These are phyloP conservation scores for Thamnophis elegans DNA, from an alignment of 2,797 vertebrate species.

Conservation along the genomic window DNA sequence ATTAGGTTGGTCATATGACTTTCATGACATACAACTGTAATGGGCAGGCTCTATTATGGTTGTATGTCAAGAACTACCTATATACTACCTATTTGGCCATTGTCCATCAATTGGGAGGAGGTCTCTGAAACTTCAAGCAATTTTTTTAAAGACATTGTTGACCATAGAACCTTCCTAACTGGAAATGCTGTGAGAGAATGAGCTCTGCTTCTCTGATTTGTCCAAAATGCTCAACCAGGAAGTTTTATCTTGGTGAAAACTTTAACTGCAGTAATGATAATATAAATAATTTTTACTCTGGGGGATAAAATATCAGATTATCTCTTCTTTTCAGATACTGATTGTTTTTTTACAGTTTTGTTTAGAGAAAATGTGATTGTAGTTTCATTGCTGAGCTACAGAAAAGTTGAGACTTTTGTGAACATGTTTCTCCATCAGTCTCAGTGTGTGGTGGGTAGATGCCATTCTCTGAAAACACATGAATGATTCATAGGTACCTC, in stretches of 20 bases:
- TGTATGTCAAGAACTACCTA: not conserved
- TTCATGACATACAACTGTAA: not conserved
- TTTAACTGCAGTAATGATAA: rapidly evolving
- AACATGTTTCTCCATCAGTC: not conserved
- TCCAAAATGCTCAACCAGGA: not conserved
- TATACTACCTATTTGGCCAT: not conserved
- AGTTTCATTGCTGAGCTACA: rapidly evolving
- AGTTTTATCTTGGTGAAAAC: rapidly evolving
- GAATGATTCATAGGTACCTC: rapidly evolving
- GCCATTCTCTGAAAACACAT: not conserved
- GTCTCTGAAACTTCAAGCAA: not conserved
- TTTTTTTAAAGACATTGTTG: not conserved
- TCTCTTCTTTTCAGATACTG: not conserved
- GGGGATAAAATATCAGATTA: not conserved
- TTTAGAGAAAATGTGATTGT: not conserved
- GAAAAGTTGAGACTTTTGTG: conserved; percentile 25
- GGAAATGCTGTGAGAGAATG: not conserved
- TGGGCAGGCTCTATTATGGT: not conserved
- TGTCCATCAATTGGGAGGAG: not conserved
- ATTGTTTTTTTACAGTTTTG: rapidly evolving
- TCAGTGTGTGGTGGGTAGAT: not conserved
- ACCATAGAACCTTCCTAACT: not conserved
- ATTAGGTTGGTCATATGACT: not conserved
- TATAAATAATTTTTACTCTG: not conserved
- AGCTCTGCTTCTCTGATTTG: not conserved